Base-by-base conservation (phyloP, 2,113 vertebrate genomes). In the Triplophysa siluroides region DNA sequence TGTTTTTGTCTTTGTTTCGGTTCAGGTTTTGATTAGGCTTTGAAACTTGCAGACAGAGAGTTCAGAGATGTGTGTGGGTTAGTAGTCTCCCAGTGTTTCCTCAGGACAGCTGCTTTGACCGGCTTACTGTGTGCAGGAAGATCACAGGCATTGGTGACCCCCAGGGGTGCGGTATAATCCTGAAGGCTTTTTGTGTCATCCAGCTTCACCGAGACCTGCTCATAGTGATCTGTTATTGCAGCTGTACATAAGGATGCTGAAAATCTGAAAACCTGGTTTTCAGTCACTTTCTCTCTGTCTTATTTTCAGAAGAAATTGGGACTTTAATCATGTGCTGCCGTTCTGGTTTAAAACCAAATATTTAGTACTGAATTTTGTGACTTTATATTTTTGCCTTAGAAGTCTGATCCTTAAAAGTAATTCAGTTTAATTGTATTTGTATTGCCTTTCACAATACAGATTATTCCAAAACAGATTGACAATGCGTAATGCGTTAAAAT, bases 201-300 rank as follows among this genome's bases (percentile, higher is more conserved):
- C 73, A 23, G 63, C 73, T 75, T 63, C 54, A 70, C 77, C 65
- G 38, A 58, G 16, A 52, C 56, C 56, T 63, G 23, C 43, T 26
- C 68, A 43, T 47, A 21, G n/a, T 65, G 58, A 29, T 23, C 29
- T 80, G 78, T 80, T 80, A 9, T 74, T 80, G 69, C 78, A 80
- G 78, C 78, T 80, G 78, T 58, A 58, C 24, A 33, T 43, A 2
- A 63, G 26, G 67, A 79, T 79, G 78, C 69, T 72, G 47, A 33
- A 19, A 80, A 65, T 63, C 7, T 3, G 26, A 4, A 5, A 73
- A 33, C 29, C 38, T 21, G n/a, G 52, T 33, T 21, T 1, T 47
- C 33, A 38, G 23, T 43, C 56, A 23, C n/a, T 24, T 8, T 33
- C 56, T 78, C 54, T 69, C 41, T 61, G 2, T 38, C 10, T 60